phyloP scores from a whole-genome alignment of 2,113 vertebrate species.

The Tetraodon nigroviridis region DNA sequence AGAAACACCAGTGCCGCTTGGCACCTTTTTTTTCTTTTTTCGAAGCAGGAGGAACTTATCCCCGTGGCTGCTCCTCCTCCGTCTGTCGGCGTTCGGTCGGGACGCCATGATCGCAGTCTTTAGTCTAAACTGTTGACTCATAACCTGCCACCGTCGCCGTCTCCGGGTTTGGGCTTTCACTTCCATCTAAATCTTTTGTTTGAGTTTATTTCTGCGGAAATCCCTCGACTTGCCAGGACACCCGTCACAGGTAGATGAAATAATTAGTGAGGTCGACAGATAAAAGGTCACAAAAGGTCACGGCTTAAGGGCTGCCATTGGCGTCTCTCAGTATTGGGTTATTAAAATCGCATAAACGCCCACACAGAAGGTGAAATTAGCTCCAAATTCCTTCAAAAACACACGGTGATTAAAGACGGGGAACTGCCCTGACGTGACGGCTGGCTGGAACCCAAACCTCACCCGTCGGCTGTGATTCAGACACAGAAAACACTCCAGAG shows the following conservation, averaged over 20 bases:
- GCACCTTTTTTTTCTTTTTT: neutral
- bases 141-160: slow-evolving; percentile 39
- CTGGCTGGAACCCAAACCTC: slow-evolving; percentile 38
- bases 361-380: neutral
- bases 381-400: neutral
- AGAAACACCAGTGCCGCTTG: slow-evolving; percentile 34
- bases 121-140: slow-evolving; percentile 62
- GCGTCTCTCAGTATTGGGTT: slow-evolving; percentile 4
- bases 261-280: neutral
- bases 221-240: no score
- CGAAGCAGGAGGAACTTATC: neutral
- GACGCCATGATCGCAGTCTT: slow-evolving; percentile 61
- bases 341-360: slow-evolving; percentile 8
- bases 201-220: no score
- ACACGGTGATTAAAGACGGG: slow-evolving; percentile 17
- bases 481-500: slow-evolving; percentile 15
- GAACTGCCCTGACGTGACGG: slow-evolving; percentile 17
- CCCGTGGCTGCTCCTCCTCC: no score
- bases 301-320: slow-evolving; percentile 9
- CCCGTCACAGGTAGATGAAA: no score
- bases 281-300: slow-evolving; percentile 10
- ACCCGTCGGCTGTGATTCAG: slow-evolving; percentile 25
- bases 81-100: no score
- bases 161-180: slow-evolving; percentile 54
- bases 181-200: slow-evolving; percentile 67